Evolutionary conservation across 2,113 vertebrate species (phyloP), one percentile per base, ranked within the genome.

Genomic region (Rhinoderma darwinii): DNA sequence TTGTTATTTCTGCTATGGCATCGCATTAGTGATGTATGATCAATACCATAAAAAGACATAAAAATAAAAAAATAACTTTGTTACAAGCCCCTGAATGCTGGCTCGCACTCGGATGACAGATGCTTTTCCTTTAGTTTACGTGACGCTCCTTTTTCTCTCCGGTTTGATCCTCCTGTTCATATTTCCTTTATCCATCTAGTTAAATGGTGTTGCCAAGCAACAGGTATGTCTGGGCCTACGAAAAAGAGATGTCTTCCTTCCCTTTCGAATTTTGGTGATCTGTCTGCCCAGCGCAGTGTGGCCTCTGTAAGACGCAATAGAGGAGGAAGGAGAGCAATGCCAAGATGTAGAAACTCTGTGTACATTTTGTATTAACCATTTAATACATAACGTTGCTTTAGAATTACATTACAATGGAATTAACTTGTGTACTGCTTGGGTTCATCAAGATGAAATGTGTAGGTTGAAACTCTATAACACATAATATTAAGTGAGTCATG

Each of bases 171-270:
- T 63, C 70, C 73, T 82, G 86, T 82, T 87, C 86, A 75, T 70
- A 87, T 87, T 87, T 75, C 79, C 79, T 87, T 87, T 87, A 87
- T 87, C 86, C 79, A 82, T 82, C 86, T 75, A 82, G 86, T 74
- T 87, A 82, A 87, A 87, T 87, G 79, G 68, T 3, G 86, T 87
- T 87, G 86, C 86, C 86, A 87, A 61, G 78, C 79, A 87, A 87
- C 79, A 82, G 70, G 86, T 82, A n/a, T 82, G 68, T 82, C 66
- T 32, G 70, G 50, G 51, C 78, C 70, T 82, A 82, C 35, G 22
- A 82, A 82, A 82, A 9, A 37, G 78, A 63, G 79, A 35, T 56
- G 41, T 75, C 50, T 63, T 61, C 39, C 25, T 35, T 75, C 37
- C 68, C 78, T 51, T 61, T 75, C 41, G 86, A 87, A 37, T 54